These are phyloP conservation scores for Drosophila sulfurigaster DNA, from an alignment of 1,140 invertebrate species.

Conservation along the genomic window DNA sequence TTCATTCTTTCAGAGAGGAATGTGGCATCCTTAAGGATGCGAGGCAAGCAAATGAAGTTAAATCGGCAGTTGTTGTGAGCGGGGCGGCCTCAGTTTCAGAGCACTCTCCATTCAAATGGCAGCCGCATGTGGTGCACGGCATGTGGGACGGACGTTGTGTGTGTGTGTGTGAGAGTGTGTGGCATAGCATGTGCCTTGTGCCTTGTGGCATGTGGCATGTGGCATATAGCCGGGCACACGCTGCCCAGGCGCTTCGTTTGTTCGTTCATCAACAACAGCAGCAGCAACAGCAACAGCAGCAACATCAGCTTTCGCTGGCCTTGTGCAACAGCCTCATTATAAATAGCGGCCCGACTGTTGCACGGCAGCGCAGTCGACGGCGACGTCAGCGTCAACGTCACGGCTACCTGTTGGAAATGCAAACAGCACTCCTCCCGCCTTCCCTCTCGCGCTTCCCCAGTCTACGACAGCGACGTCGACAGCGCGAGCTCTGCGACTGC, in stretches of 20 bases:
- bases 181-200: constrained; percentile 16
- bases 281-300: neutral
- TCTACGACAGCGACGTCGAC: constrained; percentile 35
- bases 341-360: constrained; percentile 73
- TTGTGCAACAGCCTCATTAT: constrained; percentile 68
- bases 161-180: no score
- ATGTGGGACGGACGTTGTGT: no score
- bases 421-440: constrained; percentile 50
- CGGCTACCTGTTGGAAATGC: constrained; percentile 79
- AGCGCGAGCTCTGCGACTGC: constrained; percentile 47
- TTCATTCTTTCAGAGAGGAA: no score
- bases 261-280: neutral
- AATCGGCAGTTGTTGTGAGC: neutral
- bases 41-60: constrained; percentile 9
- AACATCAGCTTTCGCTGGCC: constrained; percentile 6
- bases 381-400: constrained; percentile 16
- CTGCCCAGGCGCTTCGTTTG: neutral
- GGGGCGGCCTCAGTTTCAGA: neutral
- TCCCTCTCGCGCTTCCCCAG: neutral
- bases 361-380: constrained; percentile 59
- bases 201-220: constrained; percentile 17
- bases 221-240: constrained; percentile 11
- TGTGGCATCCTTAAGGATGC: constrained; percentile 7
- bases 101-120: neutral
- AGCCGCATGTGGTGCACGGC: constrained; percentile 8